Evolutionary conservation across 2,797 vertebrate genomes (phyloP), one percentile per base, ranked within the genome.

Genomic region (Allenopithecus nigroviridis): DNA sequence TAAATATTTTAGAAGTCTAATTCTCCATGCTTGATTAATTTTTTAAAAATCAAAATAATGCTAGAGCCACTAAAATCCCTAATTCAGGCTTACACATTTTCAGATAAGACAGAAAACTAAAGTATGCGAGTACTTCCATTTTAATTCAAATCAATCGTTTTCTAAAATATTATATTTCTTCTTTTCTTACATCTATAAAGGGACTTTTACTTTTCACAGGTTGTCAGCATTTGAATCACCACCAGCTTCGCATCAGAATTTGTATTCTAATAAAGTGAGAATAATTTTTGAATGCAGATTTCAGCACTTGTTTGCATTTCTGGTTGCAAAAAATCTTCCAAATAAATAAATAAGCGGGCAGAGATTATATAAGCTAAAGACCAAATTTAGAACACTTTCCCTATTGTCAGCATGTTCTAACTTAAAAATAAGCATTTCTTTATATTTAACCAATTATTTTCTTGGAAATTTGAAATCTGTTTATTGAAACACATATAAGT

Each of bases 401-500:
- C 13, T 80, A 21, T 57, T 19, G 22, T 70, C 28, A 76, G 8
- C 33, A 81, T 68, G 22, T 41, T 72, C 24, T 16, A 91, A 26
- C 17, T 76, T 93, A 68, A 89, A 90, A 87, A 85, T 33, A 70
- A 91, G 46, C 22, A 75, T 17, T 5, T 55, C 36, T 48, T 96
- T 30, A 91, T 1, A 75, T 74, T 89, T 95, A 76, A 68, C 33
- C 19, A 93, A 78, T 72, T 88, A 53, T 81, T 79, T 92, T 93
- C 68, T 93, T 86, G 6, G 12, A 95, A 96, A 96, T 48, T 19
- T 64, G 46, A 55, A 95, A 95, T 48, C 14, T 48, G 72, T 39
- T 74, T 84, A 30, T 61, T 95, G 17, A 95, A 97, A 93, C 12
- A 68, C 33, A 28, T 91, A 17, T 89, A 39, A 70, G 28, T 84